Conservation (phyloP, 2,113 vertebrate genomes). For the Nesospiza acunhae region DNA sequence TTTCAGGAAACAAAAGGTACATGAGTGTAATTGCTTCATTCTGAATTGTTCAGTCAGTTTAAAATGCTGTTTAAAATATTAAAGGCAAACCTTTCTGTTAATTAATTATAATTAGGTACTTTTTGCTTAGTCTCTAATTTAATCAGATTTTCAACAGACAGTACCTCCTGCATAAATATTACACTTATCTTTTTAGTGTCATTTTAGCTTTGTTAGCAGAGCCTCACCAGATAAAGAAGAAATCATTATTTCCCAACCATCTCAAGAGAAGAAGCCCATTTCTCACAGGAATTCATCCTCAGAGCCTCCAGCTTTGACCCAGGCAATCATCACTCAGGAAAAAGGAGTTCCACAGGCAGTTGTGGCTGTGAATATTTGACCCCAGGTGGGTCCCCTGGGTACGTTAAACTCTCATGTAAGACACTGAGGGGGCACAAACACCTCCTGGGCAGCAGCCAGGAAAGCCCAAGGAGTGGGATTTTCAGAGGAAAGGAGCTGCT, state of each 20-base stretch:
- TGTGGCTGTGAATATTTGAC: background rate
- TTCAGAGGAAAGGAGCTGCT: background rate
- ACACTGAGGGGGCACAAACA: background rate
- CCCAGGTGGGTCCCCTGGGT: background rate
- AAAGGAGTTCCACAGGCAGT: background rate
- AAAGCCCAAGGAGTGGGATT: background rate
- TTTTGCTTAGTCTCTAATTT: background rate
- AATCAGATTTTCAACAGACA: background rate
- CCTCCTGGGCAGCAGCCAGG: background rate
- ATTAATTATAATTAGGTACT: background rate
- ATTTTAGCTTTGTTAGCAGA: background rate
- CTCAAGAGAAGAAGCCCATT: background rate
- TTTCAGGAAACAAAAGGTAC: background rate
- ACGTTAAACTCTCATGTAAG: rapidly evolving
- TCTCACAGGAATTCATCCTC: background rate
- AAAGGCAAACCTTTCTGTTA: background rate
- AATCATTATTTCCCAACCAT: background rate
- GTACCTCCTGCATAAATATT: background rate
- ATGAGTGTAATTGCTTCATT: background rate
- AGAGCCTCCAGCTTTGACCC: background rate
- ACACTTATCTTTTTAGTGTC: background rate
- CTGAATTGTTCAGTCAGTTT: background rate
- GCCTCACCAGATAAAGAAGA: background rate
- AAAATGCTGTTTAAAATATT: background rate
- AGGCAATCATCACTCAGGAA: background rate